These are phyloP conservation scores for Nycticryphes semicollaris DNA, from an alignment of 2,113 vertebrate genomes.

Conservation along the genomic window DNA sequence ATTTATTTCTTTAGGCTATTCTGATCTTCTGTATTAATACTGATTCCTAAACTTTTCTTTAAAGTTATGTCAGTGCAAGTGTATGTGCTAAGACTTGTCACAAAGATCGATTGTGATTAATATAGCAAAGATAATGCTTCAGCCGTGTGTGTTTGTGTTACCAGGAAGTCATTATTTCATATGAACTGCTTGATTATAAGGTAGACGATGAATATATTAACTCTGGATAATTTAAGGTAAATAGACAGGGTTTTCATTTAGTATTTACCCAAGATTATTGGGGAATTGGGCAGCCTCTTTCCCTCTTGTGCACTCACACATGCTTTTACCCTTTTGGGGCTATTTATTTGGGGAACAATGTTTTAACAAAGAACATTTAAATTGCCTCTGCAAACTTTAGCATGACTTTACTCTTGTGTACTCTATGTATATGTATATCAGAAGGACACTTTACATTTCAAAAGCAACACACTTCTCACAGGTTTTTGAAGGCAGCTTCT, in stretches of 20 bases:
- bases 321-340: not conserved
- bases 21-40: not conserved
- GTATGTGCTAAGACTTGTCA: not conserved
- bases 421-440: slow-evolving; percentile 25
- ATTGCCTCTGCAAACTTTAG: not conserved
- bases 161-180: not conserved
- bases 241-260: not conserved
- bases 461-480: not conserved
- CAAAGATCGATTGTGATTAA: not conserved
- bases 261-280: not conserved
- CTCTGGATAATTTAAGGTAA: not conserved
- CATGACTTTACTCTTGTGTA: not conserved
- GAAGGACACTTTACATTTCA: slow-evolving; percentile 49
- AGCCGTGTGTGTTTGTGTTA: not conserved
- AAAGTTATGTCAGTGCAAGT: not conserved
- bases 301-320: not conserved
- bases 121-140: not conserved
- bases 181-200: not conserved
- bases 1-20: not conserved
- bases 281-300: not conserved
- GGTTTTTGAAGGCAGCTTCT: not conserved
- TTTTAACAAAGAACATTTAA: slow-evolving; percentile 29
- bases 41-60: not conserved
- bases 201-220: not conserved
- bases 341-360: not conserved